Base-by-base conservation (phyloP, 2,888 invertebrate species). In the Brachyptera putata region DNA sequence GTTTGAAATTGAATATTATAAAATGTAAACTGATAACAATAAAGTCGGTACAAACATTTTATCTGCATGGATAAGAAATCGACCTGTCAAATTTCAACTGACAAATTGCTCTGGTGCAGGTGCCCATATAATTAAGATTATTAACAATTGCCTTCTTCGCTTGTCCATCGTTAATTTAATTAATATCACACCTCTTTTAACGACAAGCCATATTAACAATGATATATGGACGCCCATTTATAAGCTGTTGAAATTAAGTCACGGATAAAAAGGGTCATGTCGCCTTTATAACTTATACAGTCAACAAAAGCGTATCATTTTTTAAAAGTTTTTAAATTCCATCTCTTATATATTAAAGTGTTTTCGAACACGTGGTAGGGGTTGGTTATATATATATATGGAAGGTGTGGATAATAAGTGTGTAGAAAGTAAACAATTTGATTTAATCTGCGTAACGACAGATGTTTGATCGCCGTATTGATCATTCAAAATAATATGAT, bases 1-100 rank as follows among this genome's bases (percentile, higher is more conserved):
- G 30, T 30, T 30, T 16, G 14, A 18, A 7, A 43, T 43, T 43
- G 21, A 43, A 43, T 21, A 43, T 43, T 43, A 16, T 16, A 43
- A 43, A 43, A n/a, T 43, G 5, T 11, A 43, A 43, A 43, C 43
- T 43, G 21, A 43, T 30, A 30, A 30, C 5, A 11, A 11, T 11
- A 7, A 7, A 30, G 11, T 7, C 30, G 5, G 30, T 30, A 30
- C 11, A 30, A 11, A 30, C 5, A 11, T 30, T 30, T 5, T 11
- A 11, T 11, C 7, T 11, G 30, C 30, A 30, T 5, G 30, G 30
- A 37, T 37, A 37, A 5, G 3, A 13, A 37, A n/a, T n/a, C n/a
- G n/a, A 16, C 11, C 16, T 46, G 46, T 46, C 46, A 46, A 24
- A 46, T 46, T 46, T 46, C 46, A 18, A 46, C 24, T 46, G 46